A percentile compares a stretch with the other conserved stretches of the same genome.
These are phyloP conservation scores for Monarcha castaneiventris DNA, from an alignment of 2,113 vertebrate genomes.

Conservation along the genomic window DNA sequence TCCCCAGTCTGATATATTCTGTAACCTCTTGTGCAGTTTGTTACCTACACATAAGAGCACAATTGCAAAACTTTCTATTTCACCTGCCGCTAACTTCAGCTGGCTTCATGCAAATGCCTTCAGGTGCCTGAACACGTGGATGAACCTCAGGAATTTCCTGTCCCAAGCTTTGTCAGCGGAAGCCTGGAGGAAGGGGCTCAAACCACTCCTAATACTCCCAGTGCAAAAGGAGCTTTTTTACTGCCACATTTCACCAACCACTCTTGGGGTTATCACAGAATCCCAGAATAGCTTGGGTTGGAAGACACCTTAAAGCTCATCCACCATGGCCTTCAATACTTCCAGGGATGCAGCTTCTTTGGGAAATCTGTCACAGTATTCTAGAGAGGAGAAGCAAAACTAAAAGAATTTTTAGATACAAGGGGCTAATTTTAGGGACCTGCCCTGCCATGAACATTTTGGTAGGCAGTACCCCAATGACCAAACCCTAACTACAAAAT, in stretches of 20 bases:
- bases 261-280: background rate
- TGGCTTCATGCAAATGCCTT: background rate
- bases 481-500: background rate
- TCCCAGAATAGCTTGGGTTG: background rate
- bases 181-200: background rate
- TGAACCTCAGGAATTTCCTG: background rate
- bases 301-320: background rate
- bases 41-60: background rate
- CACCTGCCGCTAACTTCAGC: background rate
- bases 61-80: background rate
- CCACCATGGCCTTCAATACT: background rate
- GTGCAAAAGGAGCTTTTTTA: background rate
- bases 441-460: background rate
- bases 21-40: background rate
- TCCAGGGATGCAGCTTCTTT: background rate
- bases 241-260: rapidly evolving
- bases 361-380: background rate
- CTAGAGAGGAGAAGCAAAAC: background rate
- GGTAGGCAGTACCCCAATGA: background rate
- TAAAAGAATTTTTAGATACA: background rate
- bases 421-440: background rate
- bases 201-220: background rate
- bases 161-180: background rate
- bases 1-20: background rate
- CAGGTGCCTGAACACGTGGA: background rate